Conservation (phyloP, 2,113 vertebrate species). For the Trogon surrucura region DNA sequence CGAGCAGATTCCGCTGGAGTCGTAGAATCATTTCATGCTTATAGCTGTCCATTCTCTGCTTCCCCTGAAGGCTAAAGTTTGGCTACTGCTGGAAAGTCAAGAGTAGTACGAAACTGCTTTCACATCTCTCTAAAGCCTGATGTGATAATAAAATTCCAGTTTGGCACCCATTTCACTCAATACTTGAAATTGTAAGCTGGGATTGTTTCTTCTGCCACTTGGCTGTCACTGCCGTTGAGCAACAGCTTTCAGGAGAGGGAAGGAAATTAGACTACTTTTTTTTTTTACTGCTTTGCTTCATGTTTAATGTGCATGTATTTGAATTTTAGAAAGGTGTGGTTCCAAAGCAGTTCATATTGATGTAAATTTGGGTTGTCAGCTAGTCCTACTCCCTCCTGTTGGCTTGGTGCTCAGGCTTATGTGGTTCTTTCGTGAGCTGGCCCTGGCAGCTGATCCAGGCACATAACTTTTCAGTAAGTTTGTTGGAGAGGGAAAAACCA, state of each 20-base stretch:
- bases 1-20: not conserved
- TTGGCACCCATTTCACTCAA: not conserved
- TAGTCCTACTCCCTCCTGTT: not conserved
- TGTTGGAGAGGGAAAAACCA: not conserved
- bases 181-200: not conserved
- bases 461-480: not conserved
- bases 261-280: not conserved
- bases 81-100: not conserved
- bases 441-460: not conserved
- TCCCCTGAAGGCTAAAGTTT: not conserved
- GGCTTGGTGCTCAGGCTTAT: not conserved
- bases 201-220: not conserved
- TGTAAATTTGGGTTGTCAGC: not conserved
- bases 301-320: not conserved
- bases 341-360: not conserved
- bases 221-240: not conserved
- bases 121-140: not conserved
- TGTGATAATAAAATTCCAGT: not conserved
- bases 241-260: not conserved
- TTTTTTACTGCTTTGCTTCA: slow-evolving; percentile 16
- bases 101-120: not conserved
- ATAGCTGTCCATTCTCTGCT: not conserved
- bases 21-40: not conserved
- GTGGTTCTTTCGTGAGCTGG: not conserved
- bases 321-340: not conserved